Conservation (phyloP, 2,113 vertebrate genomes). For the Baryphthengus martii region DNA sequence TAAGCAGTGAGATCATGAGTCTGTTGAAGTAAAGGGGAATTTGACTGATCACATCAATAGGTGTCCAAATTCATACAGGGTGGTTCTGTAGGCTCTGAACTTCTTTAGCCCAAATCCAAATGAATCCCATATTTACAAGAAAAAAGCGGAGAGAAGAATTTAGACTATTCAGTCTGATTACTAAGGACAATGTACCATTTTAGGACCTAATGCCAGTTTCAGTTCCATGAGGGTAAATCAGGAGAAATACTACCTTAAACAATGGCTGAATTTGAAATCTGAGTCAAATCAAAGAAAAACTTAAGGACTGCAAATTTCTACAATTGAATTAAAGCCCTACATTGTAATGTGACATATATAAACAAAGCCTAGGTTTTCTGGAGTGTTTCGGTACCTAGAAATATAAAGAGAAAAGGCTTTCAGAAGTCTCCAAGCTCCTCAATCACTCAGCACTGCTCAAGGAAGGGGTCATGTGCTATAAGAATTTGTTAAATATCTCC, state of each 20-base stretch:
- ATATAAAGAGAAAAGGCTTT: background rate
- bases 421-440: background rate
- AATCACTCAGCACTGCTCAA: background rate
- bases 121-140: background rate
- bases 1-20: background rate
- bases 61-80: background rate
- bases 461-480: background rate
- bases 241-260: background rate
- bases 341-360: background rate
- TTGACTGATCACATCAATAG: background rate
- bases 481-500: background rate
- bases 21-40: background rate
- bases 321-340: background rate
- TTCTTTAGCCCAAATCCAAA: background rate
- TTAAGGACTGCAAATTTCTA: background rate
- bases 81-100: background rate
- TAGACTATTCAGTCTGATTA: background rate
- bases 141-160: background rate
- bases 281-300: background rate
- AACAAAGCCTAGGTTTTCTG: background rate
- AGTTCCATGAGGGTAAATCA: background rate
- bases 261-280: background rate
- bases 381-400: background rate
- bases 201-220: background rate
- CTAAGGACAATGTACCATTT: background rate